Evolutionary conservation across 2,113 vertebrate species (phyloP), one percentile per base, ranked within the genome.

Genomic region (Sylvicapra grimmia): DNA sequence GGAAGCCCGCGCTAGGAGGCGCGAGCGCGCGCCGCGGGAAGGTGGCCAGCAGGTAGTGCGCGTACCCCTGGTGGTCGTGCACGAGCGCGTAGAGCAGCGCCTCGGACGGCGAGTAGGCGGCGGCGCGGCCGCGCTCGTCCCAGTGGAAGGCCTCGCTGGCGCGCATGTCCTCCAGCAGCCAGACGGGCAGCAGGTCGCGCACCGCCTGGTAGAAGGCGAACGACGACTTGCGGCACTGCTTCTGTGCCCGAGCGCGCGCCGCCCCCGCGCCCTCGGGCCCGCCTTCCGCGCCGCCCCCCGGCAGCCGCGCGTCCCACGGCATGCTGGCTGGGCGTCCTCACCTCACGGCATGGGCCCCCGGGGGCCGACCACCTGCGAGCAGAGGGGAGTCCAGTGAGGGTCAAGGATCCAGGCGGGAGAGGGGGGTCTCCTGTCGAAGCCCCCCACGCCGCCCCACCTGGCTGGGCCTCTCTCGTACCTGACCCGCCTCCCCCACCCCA

Each of bases 201-300:
- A 99, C 99, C 0, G 99, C 99, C 94, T 99, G 99, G 98, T 99
- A 99, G 97, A 99, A 99, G 65, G 99, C 99, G 47, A 99, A 99
- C 0, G 99, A 99, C 0, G 99, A 99, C 86, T 99, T 99, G 98
- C 99, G 99, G 93, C 99, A 99, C 96, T 99, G 99, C 86, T 99
- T 99, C 98, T 99, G 99, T 1, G 93, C 97, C 51, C 65, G 75
- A 0, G 99, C 99, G 82, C 99, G 99, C 79, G 99, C 99, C 5
- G 98, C 97, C 14, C 97, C 98, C 98, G 99, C 36, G 9, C 97
- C 96, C 77, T 97, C 25, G 92, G 99, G 90, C 98, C 98, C 98
- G 96, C 99, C 93, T 92, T 96, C 89, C 1, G 98, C 97, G 53
- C 94, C 93, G n/a, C 96, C 92, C 51, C 97, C 97, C 1, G 98